Evolutionary conservation across 2,113 vertebrate genomes (phyloP), one percentile per base, ranked within the genome.

Genomic region (Stegastes partitus): DNA sequence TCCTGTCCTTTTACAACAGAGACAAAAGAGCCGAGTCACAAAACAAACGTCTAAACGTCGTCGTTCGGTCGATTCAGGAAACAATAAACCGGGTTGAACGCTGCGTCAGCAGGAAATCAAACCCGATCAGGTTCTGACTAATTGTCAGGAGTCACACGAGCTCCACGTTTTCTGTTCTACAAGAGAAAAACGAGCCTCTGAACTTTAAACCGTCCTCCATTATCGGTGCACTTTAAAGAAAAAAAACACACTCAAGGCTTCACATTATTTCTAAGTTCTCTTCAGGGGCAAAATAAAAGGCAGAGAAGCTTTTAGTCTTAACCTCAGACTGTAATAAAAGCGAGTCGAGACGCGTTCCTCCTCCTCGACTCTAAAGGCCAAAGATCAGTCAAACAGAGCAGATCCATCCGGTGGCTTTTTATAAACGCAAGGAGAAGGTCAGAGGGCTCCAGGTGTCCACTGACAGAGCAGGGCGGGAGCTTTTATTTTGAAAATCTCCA

Each of bases 241-340:
- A 0, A 65, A 64, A 53, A n/a, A n/a, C n/a, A n/a, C n/a, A 15
- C 37, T 42, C 3, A 0, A 66, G 68, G 56, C 16, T 64, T 64
- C 76, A 66, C 19, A 57, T 67, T 58, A 72, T 22, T 58, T 22
- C 59, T 39, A 39, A n/a, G 49, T 23, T 71, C 25, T 23, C 58
- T 50, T 77, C 69, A 63, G 21, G 37, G 39, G 44, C 55, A 34
- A 63, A 71, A 82, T 58, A 70, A 77, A 78, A 15, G 72, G 4
- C 15, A 59, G 11, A 39, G 55, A 75, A 45, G 64, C 49, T 71
- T 82, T 80, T 21, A 61, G 26, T 67, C 65, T 57, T 56, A 23
- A 73, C 26, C 58, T 70, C 50, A 28, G 51, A 77, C 61, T 22
- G 67, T 68, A 62, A 82, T 83, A 71, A 91, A 91, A 79, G 39